Percentiles rank a stretch among this genome's conserved stretches.
These are phyloP conservation scores for Hemibagrus wyckioides DNA, from an alignment of 2,113 vertebrate species.

Conservation along the genomic window DNA sequence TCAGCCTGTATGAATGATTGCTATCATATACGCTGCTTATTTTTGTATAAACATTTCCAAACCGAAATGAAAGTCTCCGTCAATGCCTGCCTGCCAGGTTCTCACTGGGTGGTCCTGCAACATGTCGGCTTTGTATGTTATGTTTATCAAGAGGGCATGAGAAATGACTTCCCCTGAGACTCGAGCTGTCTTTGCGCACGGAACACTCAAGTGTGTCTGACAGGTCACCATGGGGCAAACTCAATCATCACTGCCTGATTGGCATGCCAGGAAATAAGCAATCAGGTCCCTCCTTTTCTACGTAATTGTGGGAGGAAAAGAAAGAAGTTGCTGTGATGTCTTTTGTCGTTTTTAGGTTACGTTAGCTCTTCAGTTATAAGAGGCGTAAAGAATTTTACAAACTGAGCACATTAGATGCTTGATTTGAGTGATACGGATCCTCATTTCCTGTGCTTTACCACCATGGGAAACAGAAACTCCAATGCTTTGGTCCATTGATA, in stretches of 20 bases:
- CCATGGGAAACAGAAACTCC: neutral
- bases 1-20: constrained; percentile 47
- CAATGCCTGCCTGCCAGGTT: constrained; percentile 36
- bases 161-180: constrained; percentile 67
- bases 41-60: constrained; percentile 60
- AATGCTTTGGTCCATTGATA: neutral
- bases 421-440: neutral
- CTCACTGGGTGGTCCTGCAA: constrained; percentile 71
- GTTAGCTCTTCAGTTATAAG: neutral
- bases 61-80: constrained; percentile 64
- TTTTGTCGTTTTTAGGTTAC: constrained; percentile 33
- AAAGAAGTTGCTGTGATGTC: neutral
- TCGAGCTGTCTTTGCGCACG: constrained; percentile 36
- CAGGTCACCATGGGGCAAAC: constrained; percentile 47
- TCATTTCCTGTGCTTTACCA: neutral
- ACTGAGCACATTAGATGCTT: neutral
- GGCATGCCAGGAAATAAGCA: constrained; percentile 53
- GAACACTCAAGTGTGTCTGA: constrained; percentile 44
- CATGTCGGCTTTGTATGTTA: constrained; percentile 68
- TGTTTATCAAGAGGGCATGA: constrained; percentile 74
- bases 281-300: constrained; percentile 37
- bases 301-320: constrained; percentile 40
- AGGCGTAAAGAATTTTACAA: neutral
- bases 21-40: constrained; percentile 65
- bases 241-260: constrained; percentile 43